Conservation (phyloP, 2,797 vertebrate genomes). For the Acipenser oxyrinchus region DNA sequence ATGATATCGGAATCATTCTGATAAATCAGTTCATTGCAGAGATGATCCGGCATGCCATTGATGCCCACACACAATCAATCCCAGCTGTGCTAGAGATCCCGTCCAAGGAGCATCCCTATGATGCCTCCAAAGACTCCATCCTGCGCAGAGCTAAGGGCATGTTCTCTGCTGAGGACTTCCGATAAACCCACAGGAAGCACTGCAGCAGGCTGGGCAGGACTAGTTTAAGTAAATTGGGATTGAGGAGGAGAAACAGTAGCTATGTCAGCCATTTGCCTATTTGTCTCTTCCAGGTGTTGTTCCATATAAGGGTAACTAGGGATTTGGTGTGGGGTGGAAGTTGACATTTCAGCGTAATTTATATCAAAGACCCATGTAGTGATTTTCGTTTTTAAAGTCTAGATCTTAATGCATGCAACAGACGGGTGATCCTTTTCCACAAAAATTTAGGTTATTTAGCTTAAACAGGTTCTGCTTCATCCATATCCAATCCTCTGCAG, state of each 20-base stretch:
- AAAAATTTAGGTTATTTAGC: too few species aligned
- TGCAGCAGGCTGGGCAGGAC: neutral
- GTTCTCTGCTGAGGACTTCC: constrained; percentile 85
- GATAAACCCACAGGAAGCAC: constrained; percentile 44
- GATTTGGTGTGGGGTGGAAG: too few species aligned
- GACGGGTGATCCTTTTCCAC: too few species aligned
- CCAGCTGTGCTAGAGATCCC: constrained; percentile 88
- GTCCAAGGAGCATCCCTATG: constrained; percentile 92
- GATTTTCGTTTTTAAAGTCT: too few species aligned
- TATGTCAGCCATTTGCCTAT: too few species aligned
- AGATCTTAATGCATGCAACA: too few species aligned
- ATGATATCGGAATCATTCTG: constrained; percentile 87
- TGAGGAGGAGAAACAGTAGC: constrained; percentile 23
- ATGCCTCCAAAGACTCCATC: constrained; percentile 89
- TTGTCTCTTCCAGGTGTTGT: too few species aligned
- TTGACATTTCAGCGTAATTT: too few species aligned
- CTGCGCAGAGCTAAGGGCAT: constrained; percentile 84
- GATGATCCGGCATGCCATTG: constrained; percentile 90
- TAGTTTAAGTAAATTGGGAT: neutral
- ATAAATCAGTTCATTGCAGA: constrained; percentile 93
- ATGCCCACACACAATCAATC: constrained; percentile 79
- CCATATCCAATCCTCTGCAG: too few species aligned
- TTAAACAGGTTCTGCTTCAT: too few species aligned
- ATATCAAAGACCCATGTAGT: too few species aligned
- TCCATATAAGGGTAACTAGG: too few species aligned